phyloP scores from a whole-genome alignment of 2,797 vertebrate species.

The Fringilla coelebs region DNA sequence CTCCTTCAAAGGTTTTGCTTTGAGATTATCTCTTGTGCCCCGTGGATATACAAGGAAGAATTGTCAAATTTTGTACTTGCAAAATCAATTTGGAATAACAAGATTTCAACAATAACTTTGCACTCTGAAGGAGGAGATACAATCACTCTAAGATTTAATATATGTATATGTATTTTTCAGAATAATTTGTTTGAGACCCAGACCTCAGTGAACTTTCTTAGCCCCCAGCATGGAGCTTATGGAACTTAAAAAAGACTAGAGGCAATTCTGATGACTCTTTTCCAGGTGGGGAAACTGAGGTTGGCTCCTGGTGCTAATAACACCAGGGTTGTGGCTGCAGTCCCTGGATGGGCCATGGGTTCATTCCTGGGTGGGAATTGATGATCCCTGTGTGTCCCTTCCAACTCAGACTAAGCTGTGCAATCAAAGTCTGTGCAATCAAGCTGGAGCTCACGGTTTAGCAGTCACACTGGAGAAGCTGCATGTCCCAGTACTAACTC shows the following conservation, averaged over 20 bases:
- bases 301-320: background rate
- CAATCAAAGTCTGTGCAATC: background rate
- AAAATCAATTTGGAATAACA: slow-evolving; percentile 34
- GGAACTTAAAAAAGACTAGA: background rate
- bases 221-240: background rate
- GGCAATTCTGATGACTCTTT: background rate
- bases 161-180: background rate
- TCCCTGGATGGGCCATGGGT: background rate
- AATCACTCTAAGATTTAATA: background rate
- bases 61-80: slow-evolving; percentile 13
- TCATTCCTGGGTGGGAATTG: background rate
- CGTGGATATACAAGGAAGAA: background rate
- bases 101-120: background rate
- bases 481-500: background rate
- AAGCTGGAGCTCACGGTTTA: background rate
- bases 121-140: background rate
- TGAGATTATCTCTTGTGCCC: slow-evolving; percentile 22
- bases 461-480: background rate
- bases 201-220: background rate
- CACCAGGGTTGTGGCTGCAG: background rate
- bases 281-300: background rate
- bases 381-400: background rate
- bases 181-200: background rate
- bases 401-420: background rate
- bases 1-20: slow-evolving; percentile 24